Percentiles rank a stretch among this genome's conserved stretches.
Conservation (phyloP, 2,113 vertebrate species). For the Emydura subglobosa region DNA sequence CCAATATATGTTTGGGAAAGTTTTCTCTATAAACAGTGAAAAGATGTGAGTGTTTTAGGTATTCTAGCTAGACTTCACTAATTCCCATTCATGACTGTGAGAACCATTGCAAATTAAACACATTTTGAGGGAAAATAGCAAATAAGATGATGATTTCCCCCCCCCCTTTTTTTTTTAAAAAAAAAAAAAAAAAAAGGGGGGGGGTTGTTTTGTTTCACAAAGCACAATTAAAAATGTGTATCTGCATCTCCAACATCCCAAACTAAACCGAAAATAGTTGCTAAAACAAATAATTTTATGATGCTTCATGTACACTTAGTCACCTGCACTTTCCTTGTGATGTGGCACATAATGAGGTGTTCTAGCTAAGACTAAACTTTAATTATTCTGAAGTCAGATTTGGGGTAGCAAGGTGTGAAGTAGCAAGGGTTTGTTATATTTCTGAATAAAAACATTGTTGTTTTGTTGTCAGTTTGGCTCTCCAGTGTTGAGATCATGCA, state of each 20-base stretch:
- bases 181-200: too few relatives aligned
- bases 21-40: neutral
- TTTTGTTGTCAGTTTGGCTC: neutral
- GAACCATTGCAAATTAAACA: neutral
- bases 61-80: constrained; percentile 13
- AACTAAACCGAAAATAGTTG: neutral
- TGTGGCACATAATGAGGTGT: neutral
- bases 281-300: neutral
- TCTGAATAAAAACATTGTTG: neutral
- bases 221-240: neutral
- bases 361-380: neutral
- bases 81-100: neutral
- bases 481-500: neutral
- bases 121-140: neutral
- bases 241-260: neutral
- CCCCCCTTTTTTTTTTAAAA: too few relatives aligned
- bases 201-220: neutral
- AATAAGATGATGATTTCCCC: neutral
- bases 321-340: neutral
- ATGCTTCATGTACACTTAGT: neutral
- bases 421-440: fast-evolving
- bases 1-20: neutral
- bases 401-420: neutral
- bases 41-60: neutral
- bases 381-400: neutral